Evolutionary conservation across 2,113 vertebrate genomes (phyloP), one percentile per base, ranked within the genome.

Genomic region (Amblyopsis rosae): DNA sequence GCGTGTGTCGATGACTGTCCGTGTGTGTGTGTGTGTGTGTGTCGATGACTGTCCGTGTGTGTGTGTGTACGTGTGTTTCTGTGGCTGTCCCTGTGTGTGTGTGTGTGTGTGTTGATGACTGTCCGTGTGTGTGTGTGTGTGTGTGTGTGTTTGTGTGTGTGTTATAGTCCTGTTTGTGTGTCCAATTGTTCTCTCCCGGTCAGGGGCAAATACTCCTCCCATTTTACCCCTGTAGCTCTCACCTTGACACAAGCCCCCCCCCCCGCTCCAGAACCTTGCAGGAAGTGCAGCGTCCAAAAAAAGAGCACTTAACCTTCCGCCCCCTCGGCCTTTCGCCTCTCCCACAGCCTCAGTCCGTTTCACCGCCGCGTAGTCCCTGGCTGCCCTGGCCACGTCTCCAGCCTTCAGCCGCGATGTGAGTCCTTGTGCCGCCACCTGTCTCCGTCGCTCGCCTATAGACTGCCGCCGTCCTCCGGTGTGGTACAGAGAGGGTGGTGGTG

Each of bases 161-260:
- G 26, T 26, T 26, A 26, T 26, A 26, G n/a, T 19, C 59, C 9
- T 35, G 55, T 72, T 71, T 73, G 72, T 73, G 83, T 73, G 81
- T 71, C 75, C 80, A 84, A 87, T 90, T 89, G 87, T 90, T 88
- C 83, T 69, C 81, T 76, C 82, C 83, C 85, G 82, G 85, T 62
- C 77, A 59, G 83, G 83, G 77, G 85, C 80, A 90, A 89, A 89
- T 83, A 86, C 87, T 86, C 84, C 84, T 63, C 61, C 87, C 81
- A 85, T 87, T 88, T 80, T 70, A 86, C 83, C 82, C 82, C 72
- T 77, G 77, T 80, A 87, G 75, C 82, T 80, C 84, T 86, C 85
- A 87, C 86, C 87, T 86, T 82, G 83, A 76, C 76, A 60, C 80
- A 88, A 72, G 82, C 76, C 68, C 77, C 59, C 72, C 73, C 73